A percentile compares a stretch with the other conserved stretches of the same genome.
These are phyloP conservation scores for Strigamia crassipes DNA, from an alignment of 2,888 invertebrate genomes.

Conservation along the genomic window DNA sequence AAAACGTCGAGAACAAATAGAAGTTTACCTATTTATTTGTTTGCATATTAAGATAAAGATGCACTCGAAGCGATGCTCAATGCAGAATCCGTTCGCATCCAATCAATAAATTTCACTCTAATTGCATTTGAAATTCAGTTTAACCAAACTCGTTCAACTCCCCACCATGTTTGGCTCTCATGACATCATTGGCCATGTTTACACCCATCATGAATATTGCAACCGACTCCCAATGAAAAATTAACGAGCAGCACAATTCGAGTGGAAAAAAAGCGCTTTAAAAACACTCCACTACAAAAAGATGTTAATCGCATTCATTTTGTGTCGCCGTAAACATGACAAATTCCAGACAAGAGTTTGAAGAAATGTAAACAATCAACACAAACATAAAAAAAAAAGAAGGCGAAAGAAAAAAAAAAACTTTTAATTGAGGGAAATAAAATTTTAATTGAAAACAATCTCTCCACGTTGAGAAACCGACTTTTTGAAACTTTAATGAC, in stretches of 20 bases:
- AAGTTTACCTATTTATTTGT: not conserved
- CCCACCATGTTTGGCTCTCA: slow-evolving; percentile 6
- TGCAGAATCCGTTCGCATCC: not conserved
- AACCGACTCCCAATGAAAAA: slow-evolving; percentile 34
- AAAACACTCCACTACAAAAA: slow-evolving; percentile 29
- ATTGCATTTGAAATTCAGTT: slow-evolving; percentile 42
- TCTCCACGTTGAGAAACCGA: not conserved
- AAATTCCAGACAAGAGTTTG: not conserved
- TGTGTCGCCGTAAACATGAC: not conserved
- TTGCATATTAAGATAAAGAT: not conserved
- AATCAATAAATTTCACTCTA: slow-evolving; percentile 31
- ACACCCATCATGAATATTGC: slow-evolving; percentile 35
- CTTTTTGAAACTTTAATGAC: not conserved
- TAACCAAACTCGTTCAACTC: not conserved
- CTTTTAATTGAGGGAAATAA: not conserved
- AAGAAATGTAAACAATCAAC: not conserved
- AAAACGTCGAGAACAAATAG: not conserved
- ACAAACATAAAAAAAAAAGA: not conserved
- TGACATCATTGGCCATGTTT: slow-evolving; percentile 42
- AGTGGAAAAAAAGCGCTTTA: slow-evolving; percentile 6
- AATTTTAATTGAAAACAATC: not conserved
- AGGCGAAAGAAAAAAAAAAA: not conserved
- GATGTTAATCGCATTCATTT: slow-evolving; percentile 22
- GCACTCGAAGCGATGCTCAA: not conserved
- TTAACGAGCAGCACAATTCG: not conserved